Conservation (phyloP, 2,888 invertebrate species). For the Ommatoiulus sabulosus region DNA sequence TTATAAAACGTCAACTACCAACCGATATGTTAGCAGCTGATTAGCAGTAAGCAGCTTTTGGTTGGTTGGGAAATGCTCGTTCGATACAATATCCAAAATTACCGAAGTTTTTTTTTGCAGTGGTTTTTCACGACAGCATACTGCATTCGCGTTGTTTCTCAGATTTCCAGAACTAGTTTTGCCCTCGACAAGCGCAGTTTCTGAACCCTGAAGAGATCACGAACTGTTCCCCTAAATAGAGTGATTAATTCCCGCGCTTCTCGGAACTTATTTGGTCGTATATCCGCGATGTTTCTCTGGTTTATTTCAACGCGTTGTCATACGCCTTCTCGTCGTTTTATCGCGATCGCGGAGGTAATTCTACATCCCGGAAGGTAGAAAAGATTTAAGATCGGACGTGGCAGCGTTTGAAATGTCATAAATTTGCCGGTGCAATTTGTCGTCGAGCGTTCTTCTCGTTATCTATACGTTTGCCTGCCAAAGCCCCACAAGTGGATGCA, state of each 20-base stretch:
- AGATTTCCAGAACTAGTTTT: too few species aligned
- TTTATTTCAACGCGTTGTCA: neutral
- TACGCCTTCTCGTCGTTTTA: neutral
- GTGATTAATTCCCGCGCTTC: too few species aligned
- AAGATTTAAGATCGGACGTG: constrained; percentile 41
- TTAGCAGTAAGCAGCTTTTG: too few species aligned
- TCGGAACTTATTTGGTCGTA: too few species aligned
- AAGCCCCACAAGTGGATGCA: constrained; percentile 41
- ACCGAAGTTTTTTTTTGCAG: too few species aligned
- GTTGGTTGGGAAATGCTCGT: too few species aligned
- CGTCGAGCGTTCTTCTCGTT: constrained; percentile 12
- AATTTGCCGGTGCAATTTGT: constrained; percentile 4
- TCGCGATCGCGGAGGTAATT: neutral
- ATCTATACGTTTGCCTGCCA: neutral
- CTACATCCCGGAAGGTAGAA: neutral
- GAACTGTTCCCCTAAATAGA: neutral
- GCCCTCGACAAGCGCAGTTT: neutral
- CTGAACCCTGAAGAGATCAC: neutral
- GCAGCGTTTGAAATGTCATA: constrained; percentile 20
- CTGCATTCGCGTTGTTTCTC: too few species aligned
- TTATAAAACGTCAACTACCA: too few species aligned
- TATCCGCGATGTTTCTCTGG: neutral
- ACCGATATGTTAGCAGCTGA: too few species aligned
- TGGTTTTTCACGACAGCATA: too few species aligned
- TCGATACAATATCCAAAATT: too few species aligned